Percentiles rank a stretch among this genome's conserved stretches.
These are phyloP conservation scores for Scaptomyza flava DNA, from an alignment of 2,888 invertebrate genomes.

Conservation along the genomic window DNA sequence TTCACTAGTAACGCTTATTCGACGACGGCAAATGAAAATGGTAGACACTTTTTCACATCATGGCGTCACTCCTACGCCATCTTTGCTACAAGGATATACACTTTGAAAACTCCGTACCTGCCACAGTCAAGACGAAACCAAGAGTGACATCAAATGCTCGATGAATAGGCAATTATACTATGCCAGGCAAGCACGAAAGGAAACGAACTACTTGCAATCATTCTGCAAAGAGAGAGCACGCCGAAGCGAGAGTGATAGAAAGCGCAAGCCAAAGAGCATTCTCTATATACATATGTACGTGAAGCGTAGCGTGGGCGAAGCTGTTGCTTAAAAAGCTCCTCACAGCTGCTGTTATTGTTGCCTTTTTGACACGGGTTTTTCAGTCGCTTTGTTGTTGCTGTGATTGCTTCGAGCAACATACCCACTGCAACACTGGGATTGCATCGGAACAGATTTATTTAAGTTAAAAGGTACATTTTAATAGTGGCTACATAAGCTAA, in stretches of 20 bases:
- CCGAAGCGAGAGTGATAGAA: not conserved
- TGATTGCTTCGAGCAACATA: not conserved
- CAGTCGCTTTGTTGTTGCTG: not conserved
- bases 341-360: constrained; percentile 22
- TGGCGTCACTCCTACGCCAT: constrained; percentile 75
- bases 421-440: constrained; percentile 31
- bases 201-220: constrained; percentile 15
- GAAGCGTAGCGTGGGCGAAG: constrained; percentile 39
- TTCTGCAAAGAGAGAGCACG: constrained; percentile 4
- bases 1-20: constrained; percentile 16
- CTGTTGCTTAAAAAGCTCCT: constrained; percentile 53
- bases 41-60: constrained; percentile 77
- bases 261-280: constrained; percentile 1
- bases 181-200: constrained; percentile 26
- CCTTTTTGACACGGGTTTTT: constrained; percentile 8
- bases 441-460: constrained; percentile 41
- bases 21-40: constrained; percentile 47
- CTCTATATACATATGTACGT: not conserved
- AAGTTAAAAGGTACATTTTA: constrained; percentile 5
- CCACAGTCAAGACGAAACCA: constrained; percentile 67
- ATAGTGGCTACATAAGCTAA: constrained; percentile 7
- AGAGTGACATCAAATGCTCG: constrained; percentile 63
- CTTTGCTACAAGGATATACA: constrained; percentile 38
- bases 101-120: constrained; percentile 35
- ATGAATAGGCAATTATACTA: constrained; percentile 55